Evolutionary conservation across 2,113 vertebrate genomes (phyloP).

Genomic region (Lynx canadensis): DNA sequence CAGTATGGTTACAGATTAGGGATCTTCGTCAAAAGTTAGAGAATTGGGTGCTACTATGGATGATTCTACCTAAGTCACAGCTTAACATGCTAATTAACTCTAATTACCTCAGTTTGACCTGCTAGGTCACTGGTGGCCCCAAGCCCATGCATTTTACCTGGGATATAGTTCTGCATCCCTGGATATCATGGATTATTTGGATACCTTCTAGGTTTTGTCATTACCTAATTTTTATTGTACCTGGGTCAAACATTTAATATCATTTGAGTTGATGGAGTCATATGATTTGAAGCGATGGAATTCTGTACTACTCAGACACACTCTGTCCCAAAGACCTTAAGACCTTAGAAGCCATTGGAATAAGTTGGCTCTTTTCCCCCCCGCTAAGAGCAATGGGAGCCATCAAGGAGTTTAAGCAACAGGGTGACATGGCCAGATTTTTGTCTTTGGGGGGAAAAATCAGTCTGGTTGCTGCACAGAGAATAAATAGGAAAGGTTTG

Average conservation of each 20-base stretch:
- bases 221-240: background rate
- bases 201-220: background rate
- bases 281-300: background rate
- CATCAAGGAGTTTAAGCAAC: background rate
- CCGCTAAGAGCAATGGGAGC: background rate
- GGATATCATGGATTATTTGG: background rate
- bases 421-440: background rate
- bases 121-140: background rate
- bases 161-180: background rate
- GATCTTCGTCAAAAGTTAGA: conserved; percentile 9
- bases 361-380: background rate
- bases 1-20: background rate
- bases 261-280: background rate
- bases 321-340: background rate
- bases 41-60: background rate
- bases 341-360: background rate
- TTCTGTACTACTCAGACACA: background rate
- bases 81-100: background rate
- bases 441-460: background rate
- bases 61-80: background rate
- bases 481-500: background rate
- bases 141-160: background rate
- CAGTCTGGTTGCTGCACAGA: background rate
- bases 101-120: background rate
- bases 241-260: background rate